Conservation (phyloP, 2,113 vertebrate genomes). For the Cheilinus undulatus region DNA sequence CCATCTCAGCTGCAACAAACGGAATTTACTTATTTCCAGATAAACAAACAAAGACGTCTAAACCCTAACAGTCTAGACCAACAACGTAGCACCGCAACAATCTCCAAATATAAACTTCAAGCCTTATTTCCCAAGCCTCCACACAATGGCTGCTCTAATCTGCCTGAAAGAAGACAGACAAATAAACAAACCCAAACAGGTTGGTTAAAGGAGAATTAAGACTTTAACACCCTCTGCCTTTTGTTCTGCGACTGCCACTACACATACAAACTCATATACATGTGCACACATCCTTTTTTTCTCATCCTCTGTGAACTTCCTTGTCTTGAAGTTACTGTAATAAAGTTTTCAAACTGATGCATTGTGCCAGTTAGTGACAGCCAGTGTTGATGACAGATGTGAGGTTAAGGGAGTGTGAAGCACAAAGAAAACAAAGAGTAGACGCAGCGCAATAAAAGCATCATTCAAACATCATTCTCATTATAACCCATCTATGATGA, state of each 20-base stretch:
- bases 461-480: not conserved
- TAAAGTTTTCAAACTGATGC: constrained; percentile 63
- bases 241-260: constrained; percentile 5
- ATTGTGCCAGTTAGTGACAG: constrained; percentile 48
- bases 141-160: constrained; percentile 65
- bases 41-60: constrained; percentile 64
- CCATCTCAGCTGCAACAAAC: constrained; percentile 16
- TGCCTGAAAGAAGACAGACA: constrained; percentile 49
- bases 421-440: constrained; percentile 16
- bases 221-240: constrained; percentile 72
- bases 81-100: constrained; percentile 46
- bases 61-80: constrained; percentile 55
- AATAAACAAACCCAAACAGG: constrained; percentile 65
- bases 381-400: constrained; percentile 7
- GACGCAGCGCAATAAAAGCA: not conserved
- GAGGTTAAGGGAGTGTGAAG: not conserved
- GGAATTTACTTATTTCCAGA: constrained; percentile 34
- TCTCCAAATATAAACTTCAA: constrained; percentile 60
- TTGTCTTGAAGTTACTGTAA: constrained; percentile 61
- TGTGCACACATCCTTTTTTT: constrained; percentile 65
- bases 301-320: constrained; percentile 70
- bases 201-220: constrained; percentile 57
- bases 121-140: constrained; percentile 54
- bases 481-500: not conserved
- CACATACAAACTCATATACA: constrained; percentile 28